A percentile compares a stretch with the other conserved stretches of the same genome.
phyloP scores from a whole-genome alignment of 2,113 vertebrate genomes.

The Chionis minor region DNA sequence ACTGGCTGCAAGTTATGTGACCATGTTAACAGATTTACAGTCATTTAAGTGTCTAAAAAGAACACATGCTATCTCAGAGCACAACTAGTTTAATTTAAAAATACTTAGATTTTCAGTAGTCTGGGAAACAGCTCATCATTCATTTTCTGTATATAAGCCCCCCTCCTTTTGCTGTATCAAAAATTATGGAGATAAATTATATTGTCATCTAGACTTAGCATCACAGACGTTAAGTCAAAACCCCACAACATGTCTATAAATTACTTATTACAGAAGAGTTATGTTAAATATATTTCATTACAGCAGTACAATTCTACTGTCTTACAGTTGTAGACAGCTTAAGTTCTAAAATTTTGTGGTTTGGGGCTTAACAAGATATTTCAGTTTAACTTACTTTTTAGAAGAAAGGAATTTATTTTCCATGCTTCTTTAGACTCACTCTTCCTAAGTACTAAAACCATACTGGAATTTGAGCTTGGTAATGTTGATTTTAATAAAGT shows the following conservation, averaged over 20 bases:
- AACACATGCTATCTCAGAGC: not conserved
- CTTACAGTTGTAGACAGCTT: not conserved
- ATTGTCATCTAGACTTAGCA: not conserved
- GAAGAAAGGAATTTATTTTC: not conserved
- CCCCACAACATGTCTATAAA: not conserved
- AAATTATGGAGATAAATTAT: not conserved
- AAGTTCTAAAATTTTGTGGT: not conserved
- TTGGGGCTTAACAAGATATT: constrained; percentile 13
- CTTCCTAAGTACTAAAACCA: constrained; percentile 44
- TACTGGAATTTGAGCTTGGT: constrained; percentile 13
- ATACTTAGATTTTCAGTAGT: not conserved
- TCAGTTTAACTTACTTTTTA: constrained; percentile 27
- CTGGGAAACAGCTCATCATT: not conserved
- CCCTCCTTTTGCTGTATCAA: not conserved
- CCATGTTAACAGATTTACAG: not conserved
- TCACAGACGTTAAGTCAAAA: not conserved
- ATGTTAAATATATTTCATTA: not conserved
- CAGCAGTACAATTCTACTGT: not conserved
- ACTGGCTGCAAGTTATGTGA: not conserved
- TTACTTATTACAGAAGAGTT: not conserved
- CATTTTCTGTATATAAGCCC: not conserved
- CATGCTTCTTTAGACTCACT: not conserved
- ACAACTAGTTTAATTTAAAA: not conserved
- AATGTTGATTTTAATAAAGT: constrained; percentile 17
- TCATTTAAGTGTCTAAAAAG: not conserved